Evolutionary conservation across 1,140 invertebrate genomes (phyloP).

Genomic region (Drosophila guanche): DNA sequence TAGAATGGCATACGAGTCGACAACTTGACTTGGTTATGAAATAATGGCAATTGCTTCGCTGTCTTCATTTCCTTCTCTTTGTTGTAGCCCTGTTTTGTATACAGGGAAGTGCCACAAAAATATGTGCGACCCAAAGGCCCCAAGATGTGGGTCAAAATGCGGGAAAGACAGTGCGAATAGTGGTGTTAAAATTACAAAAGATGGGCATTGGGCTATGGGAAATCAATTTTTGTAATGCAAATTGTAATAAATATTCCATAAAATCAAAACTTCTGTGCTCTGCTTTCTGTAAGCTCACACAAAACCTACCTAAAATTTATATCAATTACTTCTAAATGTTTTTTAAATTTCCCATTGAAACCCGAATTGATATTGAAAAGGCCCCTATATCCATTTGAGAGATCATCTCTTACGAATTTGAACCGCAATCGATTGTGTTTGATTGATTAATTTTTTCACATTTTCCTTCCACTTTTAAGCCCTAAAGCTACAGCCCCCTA

Average conservation of each 20-base stretch:
- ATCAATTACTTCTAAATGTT: constrained; percentile 19
- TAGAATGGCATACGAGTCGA: constrained; percentile 63
- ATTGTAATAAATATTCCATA: background rate
- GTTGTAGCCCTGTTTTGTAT: constrained; percentile 22
- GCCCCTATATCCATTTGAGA: constrained; percentile 10
- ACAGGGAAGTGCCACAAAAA: constrained; percentile 51
- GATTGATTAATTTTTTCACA: constrained; percentile 26
- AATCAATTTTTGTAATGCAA: constrained; percentile 42
- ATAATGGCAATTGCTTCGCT: constrained; percentile 71
- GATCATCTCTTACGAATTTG: constrained; percentile 33
- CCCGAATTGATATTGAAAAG: constrained; percentile 33
- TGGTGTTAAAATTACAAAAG: constrained; percentile 27
- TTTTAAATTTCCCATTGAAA: constrained; percentile 15
- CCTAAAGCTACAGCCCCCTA: constrained; percentile 13
- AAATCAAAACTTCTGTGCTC: background rate
- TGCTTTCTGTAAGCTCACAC: background rate
- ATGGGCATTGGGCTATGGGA: constrained; percentile 34
- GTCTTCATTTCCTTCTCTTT: constrained; percentile 25
- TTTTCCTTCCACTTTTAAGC: constrained; percentile 15
- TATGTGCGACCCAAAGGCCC: constrained; percentile 22
- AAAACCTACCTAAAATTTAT: constrained; percentile 1
- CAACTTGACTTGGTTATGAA: constrained; percentile 66
- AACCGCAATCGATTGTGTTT: constrained; percentile 14
- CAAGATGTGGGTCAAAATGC: constrained; percentile 47
- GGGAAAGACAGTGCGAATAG: constrained; percentile 1